Evolutionary conservation across 2,797 vertebrate genomes (phyloP), one percentile per base, ranked within the genome.

Genomic region (Arctocebus calabarensis): DNA sequence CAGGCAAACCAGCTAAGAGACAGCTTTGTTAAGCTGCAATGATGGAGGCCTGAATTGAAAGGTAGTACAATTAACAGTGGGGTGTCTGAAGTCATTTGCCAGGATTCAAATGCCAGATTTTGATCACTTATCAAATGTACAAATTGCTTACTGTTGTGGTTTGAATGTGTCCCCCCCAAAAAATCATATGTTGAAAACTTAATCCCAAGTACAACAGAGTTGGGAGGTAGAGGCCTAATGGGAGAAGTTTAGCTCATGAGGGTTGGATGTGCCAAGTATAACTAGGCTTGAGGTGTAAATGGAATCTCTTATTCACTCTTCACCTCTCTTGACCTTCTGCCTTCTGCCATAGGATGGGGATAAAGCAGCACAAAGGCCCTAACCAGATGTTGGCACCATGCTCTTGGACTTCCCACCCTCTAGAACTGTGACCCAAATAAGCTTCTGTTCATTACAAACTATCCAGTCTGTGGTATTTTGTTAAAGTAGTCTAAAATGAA

Each of bases 101-200:
- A 86, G n/a, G 45, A 75, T 84, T 95, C 14, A 81, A 92, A 92
- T 79, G 62, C 61, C 68, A 19, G 22, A 79, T 55, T 96, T 91
- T 68, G n/a, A n/a, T 70, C 74, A 95, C 17, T 61, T 66, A 70
- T 27, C 83, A 75, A 1, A 5, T 77, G 16, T 3, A 37, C 23
- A 90, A 88, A 25, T 22, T 93, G 57, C 32, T 91, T 57, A 13
- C 22, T 57, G 52, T 22, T 79, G 16, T 57, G 32, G n/a, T 57
- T 57, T 34, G 52, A 79, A 37, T 4, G n/a, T 57, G 77, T 23
- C 19, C 22, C 52, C n/a, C 23, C 13, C 9, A n/a, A n/a, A 37
- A 79, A 57, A 79, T 20, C n/a, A 37, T 34, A 57, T 57, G 7
- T 57, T 57, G n/a, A n/a, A 79, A 79, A 57, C n/a, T 34, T 57